Conservation (phyloP, 2,888 invertebrate genomes). For the Cyclophora albipunctata region DNA sequence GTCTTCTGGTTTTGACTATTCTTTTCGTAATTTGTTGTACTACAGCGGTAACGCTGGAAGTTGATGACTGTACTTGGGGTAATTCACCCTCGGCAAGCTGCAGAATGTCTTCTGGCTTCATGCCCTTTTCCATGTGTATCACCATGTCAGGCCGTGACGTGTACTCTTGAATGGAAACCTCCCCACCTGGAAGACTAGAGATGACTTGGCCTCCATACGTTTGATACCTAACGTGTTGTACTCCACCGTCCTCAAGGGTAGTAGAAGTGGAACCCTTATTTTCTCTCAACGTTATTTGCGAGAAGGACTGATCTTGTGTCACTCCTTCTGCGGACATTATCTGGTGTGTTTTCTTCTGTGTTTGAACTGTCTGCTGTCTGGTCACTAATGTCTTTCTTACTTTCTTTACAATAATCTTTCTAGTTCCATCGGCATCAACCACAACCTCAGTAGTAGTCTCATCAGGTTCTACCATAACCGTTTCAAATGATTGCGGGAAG, state of each 20-base stretch:
- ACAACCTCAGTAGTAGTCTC: constrained; percentile 88
- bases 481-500: constrained; percentile 85
- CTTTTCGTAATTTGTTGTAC: constrained; percentile 88
- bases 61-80: constrained; percentile 73
- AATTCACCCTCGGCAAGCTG: constrained; percentile 55
- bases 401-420: constrained; percentile 85
- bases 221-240: constrained; percentile 77
- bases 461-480: constrained; percentile 87
- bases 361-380: constrained; percentile 79
- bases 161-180: constrained; percentile 79
- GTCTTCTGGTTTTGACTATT: constrained; percentile 83
- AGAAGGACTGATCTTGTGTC: constrained; percentile 78
- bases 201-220: constrained; percentile 79
- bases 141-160: constrained; percentile 77
- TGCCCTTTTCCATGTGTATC: constrained; percentile 73
- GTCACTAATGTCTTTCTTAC: constrained; percentile 80
- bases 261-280: constrained; percentile 77
- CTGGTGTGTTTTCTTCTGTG: constrained; percentile 74
- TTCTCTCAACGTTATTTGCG: constrained; percentile 80
- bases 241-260: constrained; percentile 75
- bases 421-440: constrained; percentile 87
- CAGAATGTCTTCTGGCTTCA: constrained; percentile 67
- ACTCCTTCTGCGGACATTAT: constrained; percentile 73
- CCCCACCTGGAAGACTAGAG: constrained; percentile 78
- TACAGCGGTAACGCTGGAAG: constrained; percentile 84